phyloP scores from a whole-genome alignment of 2,797 vertebrate genomes.

The Poeciliopsis gracilis region DNA sequence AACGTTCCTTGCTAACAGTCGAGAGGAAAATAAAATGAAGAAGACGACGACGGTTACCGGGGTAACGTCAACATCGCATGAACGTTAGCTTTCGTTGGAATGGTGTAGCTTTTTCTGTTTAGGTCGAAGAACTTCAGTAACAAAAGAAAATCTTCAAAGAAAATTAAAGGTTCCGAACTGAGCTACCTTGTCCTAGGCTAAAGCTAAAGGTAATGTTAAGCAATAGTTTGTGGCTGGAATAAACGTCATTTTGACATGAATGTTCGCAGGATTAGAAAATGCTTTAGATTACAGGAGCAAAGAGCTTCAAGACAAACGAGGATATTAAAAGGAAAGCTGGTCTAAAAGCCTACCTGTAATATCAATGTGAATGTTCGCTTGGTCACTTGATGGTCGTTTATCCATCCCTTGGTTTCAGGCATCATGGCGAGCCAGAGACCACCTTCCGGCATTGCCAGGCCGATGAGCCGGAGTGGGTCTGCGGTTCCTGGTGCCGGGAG shows the following conservation, averaged over 20 bases:
- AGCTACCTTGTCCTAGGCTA: neutral
- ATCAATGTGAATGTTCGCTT: neutral
- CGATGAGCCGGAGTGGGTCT: conserved; percentile 83
- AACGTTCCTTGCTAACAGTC: neutral
- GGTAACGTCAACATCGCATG: conserved; percentile 14
- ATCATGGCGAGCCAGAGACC: conserved; percentile 80
- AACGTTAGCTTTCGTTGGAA: neutral
- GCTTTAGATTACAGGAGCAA: neutral
- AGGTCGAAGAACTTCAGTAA: too few relatives aligned
- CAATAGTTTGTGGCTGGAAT: neutral
- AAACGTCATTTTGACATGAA: neutral
- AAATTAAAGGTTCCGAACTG: neutral
- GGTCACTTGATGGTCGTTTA: neutral
- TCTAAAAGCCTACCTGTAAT: neutral
- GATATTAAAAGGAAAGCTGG: neutral
- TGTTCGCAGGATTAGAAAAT: neutral
- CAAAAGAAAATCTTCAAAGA: too few relatives aligned
- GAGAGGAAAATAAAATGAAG: neutral
- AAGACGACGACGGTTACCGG: conserved; percentile 13
- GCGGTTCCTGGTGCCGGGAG: conserved; percentile 72
- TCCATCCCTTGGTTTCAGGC: neutral
- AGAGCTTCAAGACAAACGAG: neutral
- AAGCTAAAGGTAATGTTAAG: neutral
- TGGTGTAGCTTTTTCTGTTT: neutral
- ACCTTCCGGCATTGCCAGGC: conserved; percentile 75